Conservation (phyloP, 2,888 invertebrate species). For the Cephus nigrinus region DNA sequence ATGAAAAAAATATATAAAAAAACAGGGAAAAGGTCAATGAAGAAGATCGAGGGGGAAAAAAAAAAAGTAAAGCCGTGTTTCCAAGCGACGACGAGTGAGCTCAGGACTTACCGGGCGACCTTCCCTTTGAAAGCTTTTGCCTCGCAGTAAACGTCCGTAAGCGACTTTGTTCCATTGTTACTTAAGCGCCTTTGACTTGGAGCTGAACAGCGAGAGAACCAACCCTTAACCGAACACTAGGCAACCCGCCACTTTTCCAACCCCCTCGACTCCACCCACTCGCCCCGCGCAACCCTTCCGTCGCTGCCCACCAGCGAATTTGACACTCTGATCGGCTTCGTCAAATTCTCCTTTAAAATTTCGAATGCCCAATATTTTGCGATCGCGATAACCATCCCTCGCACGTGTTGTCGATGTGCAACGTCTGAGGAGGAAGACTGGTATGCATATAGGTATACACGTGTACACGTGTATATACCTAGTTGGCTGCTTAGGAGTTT, state of each 20-base stretch:
- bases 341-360: neutral
- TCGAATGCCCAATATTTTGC: no score
- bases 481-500: slow-evolving; percentile 10
- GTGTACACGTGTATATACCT: no score
- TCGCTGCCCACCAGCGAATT: no score
- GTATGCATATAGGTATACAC: no score
- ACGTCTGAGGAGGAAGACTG: no score
- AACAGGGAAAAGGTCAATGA: no score
- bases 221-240: no score
- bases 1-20: no score
- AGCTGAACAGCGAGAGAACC: neutral
- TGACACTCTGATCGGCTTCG: neutral
- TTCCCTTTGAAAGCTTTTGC: slow-evolving; percentile 5
- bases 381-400: no score
- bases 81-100: neutral
- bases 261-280: neutral
- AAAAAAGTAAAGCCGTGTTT: no score
- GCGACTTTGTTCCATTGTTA: slow-evolving; percentile 3
- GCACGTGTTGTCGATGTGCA: no score
- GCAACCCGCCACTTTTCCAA: neutral
- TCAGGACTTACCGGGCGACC: neutral
- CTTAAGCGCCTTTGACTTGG: slow-evolving; percentile 8
- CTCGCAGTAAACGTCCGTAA: slow-evolving; percentile 7
- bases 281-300: neutral
- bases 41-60: no score